Percentiles rank a stretch among this genome's conserved stretches.
phyloP scores from a whole-genome alignment of 2,113 vertebrate genomes.

The Echinops telfairi region DNA sequence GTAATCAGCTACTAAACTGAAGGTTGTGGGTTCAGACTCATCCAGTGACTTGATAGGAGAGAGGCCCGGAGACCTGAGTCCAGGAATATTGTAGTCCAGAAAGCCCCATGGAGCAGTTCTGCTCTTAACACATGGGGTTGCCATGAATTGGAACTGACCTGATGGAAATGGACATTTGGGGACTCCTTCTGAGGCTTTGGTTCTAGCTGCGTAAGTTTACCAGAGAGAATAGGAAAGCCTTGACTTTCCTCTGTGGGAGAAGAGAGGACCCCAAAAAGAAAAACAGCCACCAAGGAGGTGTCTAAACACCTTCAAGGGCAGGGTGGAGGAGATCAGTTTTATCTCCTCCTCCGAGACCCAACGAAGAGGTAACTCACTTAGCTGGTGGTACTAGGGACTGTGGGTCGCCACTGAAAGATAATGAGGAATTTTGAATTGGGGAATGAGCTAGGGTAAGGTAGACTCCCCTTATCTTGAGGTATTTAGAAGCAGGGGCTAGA shows the following conservation, averaged over 20 bases:
- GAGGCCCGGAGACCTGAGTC: background rate
- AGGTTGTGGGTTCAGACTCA: background rate
- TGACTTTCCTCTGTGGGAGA: background rate
- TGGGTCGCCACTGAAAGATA: conserved; percentile 2
- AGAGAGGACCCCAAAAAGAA: background rate
- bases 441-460: background rate
- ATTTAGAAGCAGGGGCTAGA: background rate
- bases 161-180: background rate
- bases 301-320: conserved; percentile 2
- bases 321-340: background rate
- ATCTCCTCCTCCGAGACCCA: conserved; percentile 28
- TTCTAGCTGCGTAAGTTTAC: conserved; percentile 24
- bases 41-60: background rate
- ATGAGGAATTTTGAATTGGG: conserved; percentile 7
- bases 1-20: background rate
- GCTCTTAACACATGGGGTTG: background rate
- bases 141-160: background rate
- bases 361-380: conserved; percentile 41
- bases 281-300: background rate
- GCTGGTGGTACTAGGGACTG: background rate
- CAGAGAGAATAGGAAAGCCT: conserved; percentile 1
- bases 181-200: background rate
- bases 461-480: background rate
- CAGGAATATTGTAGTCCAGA: background rate
- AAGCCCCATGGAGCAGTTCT: background rate